Percentiles rank a stretch among this genome's conserved stretches.
Evolutionary conservation across 2,113 vertebrate species (phyloP).

Genomic region (Mustela lutreola): DNA sequence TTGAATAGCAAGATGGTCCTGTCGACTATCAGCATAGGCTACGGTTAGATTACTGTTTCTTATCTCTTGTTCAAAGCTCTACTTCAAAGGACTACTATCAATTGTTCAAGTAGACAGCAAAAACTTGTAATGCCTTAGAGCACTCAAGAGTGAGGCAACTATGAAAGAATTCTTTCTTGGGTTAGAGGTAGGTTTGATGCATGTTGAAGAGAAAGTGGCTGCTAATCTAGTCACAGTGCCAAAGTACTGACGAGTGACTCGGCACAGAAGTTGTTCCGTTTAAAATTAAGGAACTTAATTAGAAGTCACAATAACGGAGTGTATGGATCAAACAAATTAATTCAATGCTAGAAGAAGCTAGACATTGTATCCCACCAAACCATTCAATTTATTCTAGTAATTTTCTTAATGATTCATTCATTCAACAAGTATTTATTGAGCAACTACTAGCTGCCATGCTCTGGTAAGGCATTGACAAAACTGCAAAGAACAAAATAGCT

Average conservation of each 20-base stretch:
- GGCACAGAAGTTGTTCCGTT: background rate
- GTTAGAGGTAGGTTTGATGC: constrained; percentile 48
- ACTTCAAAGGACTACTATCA: constrained; percentile 88
- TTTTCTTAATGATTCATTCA: constrained; percentile 35
- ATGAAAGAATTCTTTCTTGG: constrained; percentile 67
- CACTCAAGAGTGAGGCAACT: constrained; percentile 65
- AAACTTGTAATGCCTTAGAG: constrained; percentile 76
- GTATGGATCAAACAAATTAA: constrained; percentile 32
- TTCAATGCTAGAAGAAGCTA: background rate
- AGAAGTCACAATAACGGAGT: background rate
- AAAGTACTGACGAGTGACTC: background rate
- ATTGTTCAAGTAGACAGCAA: constrained; percentile 84
- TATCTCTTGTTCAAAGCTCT: constrained; percentile 88
- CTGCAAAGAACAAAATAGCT: background rate
- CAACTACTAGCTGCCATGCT: background rate
- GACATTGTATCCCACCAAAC: background rate
- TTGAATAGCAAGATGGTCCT: constrained; percentile 81
- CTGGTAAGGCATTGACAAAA: background rate
- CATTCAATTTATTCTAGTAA: background rate
- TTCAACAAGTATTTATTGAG: constrained; percentile 16
- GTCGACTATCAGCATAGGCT: constrained; percentile 77
- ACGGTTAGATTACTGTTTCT: constrained; percentile 85
- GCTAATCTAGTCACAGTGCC: background rate
- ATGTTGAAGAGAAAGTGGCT: constrained; percentile 48
- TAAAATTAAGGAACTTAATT: background rate